Percentiles rank a stretch among this genome's conserved stretches.
Evolutionary conservation across 2,113 vertebrate genomes (phyloP).

Genomic region (Neodon shergylaensis): DNA sequence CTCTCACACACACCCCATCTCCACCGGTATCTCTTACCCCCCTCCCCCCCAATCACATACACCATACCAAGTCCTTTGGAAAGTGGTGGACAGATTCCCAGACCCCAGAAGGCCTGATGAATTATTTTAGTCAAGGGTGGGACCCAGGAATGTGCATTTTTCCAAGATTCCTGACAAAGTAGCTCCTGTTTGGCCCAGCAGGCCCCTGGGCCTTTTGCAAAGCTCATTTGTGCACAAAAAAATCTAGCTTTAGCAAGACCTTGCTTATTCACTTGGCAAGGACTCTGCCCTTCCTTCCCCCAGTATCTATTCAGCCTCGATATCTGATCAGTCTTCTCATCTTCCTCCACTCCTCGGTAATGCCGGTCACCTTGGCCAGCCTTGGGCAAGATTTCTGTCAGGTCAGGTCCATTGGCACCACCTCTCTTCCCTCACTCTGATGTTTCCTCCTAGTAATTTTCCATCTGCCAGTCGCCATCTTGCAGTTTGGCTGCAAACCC

Average conservation of each 20-base stretch:
- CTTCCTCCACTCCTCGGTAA: no score
- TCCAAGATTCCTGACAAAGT: neutral
- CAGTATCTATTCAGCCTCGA: neutral
- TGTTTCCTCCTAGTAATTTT: slow-evolving; percentile 48
- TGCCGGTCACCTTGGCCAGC: neutral
- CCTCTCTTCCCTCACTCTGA: neutral
- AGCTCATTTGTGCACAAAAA: neutral
- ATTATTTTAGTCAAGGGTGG: neutral
- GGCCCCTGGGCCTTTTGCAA: neutral
- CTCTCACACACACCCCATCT: no score
- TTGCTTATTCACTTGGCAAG: neutral
- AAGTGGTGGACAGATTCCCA: neutral
- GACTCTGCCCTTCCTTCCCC: neutral
- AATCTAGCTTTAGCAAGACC: neutral
- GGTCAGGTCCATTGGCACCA: neutral
- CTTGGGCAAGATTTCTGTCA: neutral
- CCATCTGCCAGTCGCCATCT: neutral
- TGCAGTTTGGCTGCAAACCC: neutral
- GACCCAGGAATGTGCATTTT: neutral
- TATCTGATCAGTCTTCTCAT: neutral
- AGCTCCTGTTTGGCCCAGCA: neutral
- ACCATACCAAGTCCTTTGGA: neutral
- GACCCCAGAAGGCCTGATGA: neutral
- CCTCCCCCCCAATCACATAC: neutral
- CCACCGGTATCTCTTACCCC: no score